Evolutionary conservation across 2,113 vertebrate species (phyloP).

Genomic region (Danio rerio): GRCz12tu NC_133195.1:16104001-16104500

Average conservation of each 20-base stretch:
- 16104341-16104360: constrained; percentile 32
- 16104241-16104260: constrained; percentile 13
- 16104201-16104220: not conserved
- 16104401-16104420: constrained; percentile 23
- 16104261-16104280: constrained; percentile 9
- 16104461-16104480: not conserved
- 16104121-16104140: not conserved
- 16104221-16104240: constrained; percentile 1
- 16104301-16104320: constrained; percentile 9
- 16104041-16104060: constrained; percentile 30
- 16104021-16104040: constrained; percentile 50
- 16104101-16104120: not conserved
- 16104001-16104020: constrained; percentile 53
- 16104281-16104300: constrained; percentile 10
- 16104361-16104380: constrained; percentile 8
- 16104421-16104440: constrained; percentile 22
- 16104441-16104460: constrained; percentile 43
- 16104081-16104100: constrained; percentile 39
- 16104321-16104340: not conserved
- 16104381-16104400: constrained; percentile 10
- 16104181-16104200: not conserved
- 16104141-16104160: not conserved
- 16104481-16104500: constrained; percentile 12
- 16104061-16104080: constrained; percentile 28
- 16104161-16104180: not conserved